Evolutionary conservation across 2,797 vertebrate species (phyloP).

Genomic region (Momotus momota): DNA sequence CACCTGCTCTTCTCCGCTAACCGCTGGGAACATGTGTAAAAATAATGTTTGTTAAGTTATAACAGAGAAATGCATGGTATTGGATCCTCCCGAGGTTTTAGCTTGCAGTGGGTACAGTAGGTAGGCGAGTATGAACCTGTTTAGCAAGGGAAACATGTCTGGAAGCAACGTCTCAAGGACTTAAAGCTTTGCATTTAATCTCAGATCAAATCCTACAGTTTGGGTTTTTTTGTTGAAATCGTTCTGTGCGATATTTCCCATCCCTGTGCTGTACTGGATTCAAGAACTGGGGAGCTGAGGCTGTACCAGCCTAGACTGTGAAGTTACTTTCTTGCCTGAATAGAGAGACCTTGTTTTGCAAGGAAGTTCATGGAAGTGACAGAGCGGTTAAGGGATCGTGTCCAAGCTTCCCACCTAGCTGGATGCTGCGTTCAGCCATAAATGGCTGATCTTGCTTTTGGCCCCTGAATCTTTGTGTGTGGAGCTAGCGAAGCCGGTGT

Average conservation of each 20-base stretch:
- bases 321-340: neutral
- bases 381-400: neutral
- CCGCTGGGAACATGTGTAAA: conserved; percentile 96
- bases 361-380: neutral
- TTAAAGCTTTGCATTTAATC: neutral
- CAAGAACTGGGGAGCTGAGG: neutral
- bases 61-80: accelerated
- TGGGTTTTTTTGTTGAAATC: accelerated
- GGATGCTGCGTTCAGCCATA: accelerated
- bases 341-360: neutral
- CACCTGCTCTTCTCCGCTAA: conserved; percentile 97
- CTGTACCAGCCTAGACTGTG: neutral
- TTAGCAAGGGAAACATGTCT: neutral
- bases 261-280: neutral
- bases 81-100: accelerated
- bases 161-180: neutral
- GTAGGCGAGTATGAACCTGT: accelerated
- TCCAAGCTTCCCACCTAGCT: neutral
- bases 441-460: neutral
- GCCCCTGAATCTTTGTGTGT: accelerated
- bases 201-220: neutral
- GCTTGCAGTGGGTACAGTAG: neutral
- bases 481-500: accelerated
- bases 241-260: accelerated
- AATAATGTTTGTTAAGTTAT: neutral